Base-by-base conservation (phyloP, 1,140 invertebrate species). In the Caenorhabditis inopinata region DNA sequence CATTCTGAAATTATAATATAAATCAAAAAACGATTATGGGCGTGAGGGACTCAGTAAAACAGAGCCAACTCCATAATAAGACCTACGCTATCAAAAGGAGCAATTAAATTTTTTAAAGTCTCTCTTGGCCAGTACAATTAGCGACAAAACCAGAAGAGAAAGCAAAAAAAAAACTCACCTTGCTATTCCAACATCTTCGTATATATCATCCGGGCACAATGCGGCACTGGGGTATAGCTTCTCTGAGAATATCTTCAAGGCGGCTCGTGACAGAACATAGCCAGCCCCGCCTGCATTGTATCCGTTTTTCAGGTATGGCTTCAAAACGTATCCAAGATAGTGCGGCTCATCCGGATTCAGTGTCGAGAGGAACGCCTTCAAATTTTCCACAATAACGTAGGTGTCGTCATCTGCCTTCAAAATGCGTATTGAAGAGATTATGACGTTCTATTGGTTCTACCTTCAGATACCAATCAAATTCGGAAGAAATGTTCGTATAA, bases 401-500 rank as follows among this genome's bases (percentile, higher is more conserved):
- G 89, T 89, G 78, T 90, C 89, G 80, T 89, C 88, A 51, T 89
- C 88, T 9, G 86, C 86, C 82, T 88, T 87, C 32, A 88, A 83
- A 80, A 85, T 1, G 21, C 4, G 9, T 68, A 7, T 32, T 42
- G 5, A 42, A n/a, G n/a, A n/a, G n/a, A n/a, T n/a, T n/a, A n/a
- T n/a, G n/a, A n/a, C n/a, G n/a, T n/a, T n/a, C n/a, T n/a, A n/a
- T n/a, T n/a, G n/a, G n/a, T n/a, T n/a, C n/a, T n/a, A 48, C 53
- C 45, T 81, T 81, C 49, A 81, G 25, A 45, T 81, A 81, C 80
- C 80, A 81, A 53, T 81, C 80, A 45, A 81, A 81, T 9, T 77
- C 51, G 4, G 51, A 27, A 2, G 80, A 81, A 47, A 81, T 81
- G 11, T 74, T 35, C 12, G 42, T 73, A 75, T 81, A 81, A 32